Evolutionary conservation across 2,113 vertebrate genomes (phyloP).

Genomic region (Austrofundulus limnaeus): DNA sequence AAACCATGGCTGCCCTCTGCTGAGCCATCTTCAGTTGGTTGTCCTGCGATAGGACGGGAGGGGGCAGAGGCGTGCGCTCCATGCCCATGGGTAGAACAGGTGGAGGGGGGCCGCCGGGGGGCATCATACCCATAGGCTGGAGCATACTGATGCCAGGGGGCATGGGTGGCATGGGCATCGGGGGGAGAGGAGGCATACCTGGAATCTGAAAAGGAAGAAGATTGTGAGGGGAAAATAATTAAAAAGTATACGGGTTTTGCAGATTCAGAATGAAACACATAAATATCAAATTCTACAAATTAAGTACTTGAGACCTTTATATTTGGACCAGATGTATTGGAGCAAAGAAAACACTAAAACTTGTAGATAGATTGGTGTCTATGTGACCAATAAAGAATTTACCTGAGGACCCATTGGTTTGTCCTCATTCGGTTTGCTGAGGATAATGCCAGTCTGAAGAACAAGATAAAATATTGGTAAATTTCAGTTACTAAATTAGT

Average conservation of each 20-base stretch:
- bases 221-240: neutral
- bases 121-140: slow-evolving; percentile 84
- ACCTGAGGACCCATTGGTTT: slow-evolving; percentile 77
- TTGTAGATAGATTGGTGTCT: neutral
- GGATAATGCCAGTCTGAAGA: slow-evolving; percentile 82
- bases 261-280: no score
- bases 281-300: no score
- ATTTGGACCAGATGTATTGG: no score
- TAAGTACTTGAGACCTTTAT: no score
- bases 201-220: slow-evolving; percentile 48
- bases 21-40: slow-evolving; percentile 86
- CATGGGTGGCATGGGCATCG: slow-evolving; percentile 82
- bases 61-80: slow-evolving; percentile 77
- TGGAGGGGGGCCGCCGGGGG: slow-evolving; percentile 78
- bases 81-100: slow-evolving; percentile 80
- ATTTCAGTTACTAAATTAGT: neutral
- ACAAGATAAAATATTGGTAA: neutral
- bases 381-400: neutral
- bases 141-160: slow-evolving; percentile 85
- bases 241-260: neutral
- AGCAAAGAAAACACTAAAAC: neutral
- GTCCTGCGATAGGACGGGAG: slow-evolving; percentile 81
- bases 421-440: slow-evolving; percentile 81
- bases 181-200: slow-evolving; percentile 74
- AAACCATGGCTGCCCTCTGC: slow-evolving; percentile 84